phyloP scores from a whole-genome alignment of 1,140 invertebrate genomes.

The Colletes gigas region DNA sequence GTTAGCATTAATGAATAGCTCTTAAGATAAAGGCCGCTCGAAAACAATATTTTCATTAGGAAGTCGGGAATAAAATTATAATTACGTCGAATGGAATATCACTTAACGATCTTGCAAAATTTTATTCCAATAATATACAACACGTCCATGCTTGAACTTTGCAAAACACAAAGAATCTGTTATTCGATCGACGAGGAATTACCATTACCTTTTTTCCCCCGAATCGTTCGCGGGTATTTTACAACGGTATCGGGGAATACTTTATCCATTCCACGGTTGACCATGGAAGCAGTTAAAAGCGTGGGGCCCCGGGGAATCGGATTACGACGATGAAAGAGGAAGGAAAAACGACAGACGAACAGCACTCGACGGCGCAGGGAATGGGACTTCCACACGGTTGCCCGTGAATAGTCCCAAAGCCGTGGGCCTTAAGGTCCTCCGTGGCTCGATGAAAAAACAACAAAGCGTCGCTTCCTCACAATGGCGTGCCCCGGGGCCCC shows the following conservation, averaged over 20 bases:
- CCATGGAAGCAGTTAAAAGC: constrained; percentile 15
- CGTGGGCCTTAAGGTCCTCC: constrained; percentile 53
- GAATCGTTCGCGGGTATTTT: neutral
- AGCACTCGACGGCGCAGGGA: constrained; percentile 52
- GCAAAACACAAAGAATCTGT: no score
- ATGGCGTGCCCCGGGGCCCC: constrained; percentile 40
- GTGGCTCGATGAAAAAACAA: constrained; percentile 72
- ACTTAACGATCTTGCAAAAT: no score
- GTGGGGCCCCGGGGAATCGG: constrained; percentile 39
- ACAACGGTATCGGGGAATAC: neutral
- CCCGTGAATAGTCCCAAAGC: constrained; percentile 69
- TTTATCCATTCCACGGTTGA: neutral
- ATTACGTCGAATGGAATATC: no score
- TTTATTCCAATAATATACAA: no score
- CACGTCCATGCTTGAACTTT: no score
- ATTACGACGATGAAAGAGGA: constrained; percentile 44
- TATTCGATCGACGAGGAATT: no score
- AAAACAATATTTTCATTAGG: no score
- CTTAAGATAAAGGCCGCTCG: no score
- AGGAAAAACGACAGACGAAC: constrained; percentile 17
- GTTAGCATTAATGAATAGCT: no score
- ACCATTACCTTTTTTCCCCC: no score
- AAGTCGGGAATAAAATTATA: no score
- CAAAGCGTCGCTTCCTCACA: constrained; percentile 69
- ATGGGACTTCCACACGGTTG: constrained; percentile 76